Percentiles rank a stretch among this genome's conserved stretches.
Evolutionary conservation across 2,888 invertebrate species (phyloP).

Genomic region (Masnerella sp.): DNA sequence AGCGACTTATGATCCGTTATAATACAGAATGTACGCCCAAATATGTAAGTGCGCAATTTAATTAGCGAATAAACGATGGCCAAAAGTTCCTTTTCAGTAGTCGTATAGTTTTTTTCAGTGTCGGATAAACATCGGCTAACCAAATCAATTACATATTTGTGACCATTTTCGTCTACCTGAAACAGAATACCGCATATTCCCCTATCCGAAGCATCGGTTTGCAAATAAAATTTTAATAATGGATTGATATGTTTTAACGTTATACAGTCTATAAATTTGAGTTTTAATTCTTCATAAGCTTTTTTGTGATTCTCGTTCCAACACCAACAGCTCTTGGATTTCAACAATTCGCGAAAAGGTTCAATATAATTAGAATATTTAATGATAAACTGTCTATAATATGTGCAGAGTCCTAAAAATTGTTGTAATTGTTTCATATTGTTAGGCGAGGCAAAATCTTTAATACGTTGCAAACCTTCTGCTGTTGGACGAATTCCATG

Average conservation of each 20-base stretch:
- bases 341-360: too few relatives aligned
- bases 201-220: too few relatives aligned
- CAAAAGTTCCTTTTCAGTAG: slow-evolving; percentile 1
- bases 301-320: too few relatives aligned
- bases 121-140: too few relatives aligned
- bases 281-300: too few relatives aligned
- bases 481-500: slow-evolving; percentile 16
- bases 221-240: too few relatives aligned
- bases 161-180: too few relatives aligned
- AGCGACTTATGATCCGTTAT: slow-evolving; percentile 16
- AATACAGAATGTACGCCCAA: slow-evolving; percentile 5
- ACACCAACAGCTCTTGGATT: too few relatives aligned
- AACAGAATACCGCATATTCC: too few relatives aligned
- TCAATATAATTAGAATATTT: slow-evolving; percentile 17
- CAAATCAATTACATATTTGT: too few relatives aligned
- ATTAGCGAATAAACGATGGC: slow-evolving; percentile 14
- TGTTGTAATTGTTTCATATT: slow-evolving; percentile 63
- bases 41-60: slow-evolving; percentile 5
- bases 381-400: slow-evolving; percentile 30
- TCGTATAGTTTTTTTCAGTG: slow-evolving; percentile 32
- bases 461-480: slow-evolving; percentile 50
- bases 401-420: slow-evolving; percentile 56
- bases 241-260: too few relatives aligned
- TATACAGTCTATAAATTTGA: too few relatives aligned
- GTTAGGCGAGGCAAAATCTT: slow-evolving; percentile 59